Evolutionary conservation across 2,113 vertebrate genomes (phyloP).

Genomic region (Callopanchax toddi): DNA sequence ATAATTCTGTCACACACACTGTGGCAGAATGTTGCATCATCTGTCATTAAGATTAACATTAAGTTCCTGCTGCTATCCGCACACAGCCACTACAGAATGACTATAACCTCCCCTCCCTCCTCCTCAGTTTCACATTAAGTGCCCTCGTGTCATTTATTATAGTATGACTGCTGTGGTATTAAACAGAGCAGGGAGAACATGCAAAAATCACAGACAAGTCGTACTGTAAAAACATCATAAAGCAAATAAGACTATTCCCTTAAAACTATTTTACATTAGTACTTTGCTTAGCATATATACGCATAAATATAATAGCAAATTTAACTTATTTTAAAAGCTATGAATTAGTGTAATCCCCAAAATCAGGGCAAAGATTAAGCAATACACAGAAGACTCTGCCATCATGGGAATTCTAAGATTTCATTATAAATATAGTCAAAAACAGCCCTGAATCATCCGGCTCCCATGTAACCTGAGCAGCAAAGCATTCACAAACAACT

Average conservation of each 20-base stretch:
- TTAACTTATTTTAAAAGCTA: background rate
- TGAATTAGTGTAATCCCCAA: background rate
- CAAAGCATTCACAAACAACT: conserved; percentile 35
- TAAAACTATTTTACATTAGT: too few species aligned
- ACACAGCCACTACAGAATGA: conserved; percentile 23
- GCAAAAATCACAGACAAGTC: conserved; percentile 6
- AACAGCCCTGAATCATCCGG: conserved; percentile 35
- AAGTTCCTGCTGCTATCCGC: conserved; percentile 47
- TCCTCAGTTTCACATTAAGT: conserved; percentile 45
- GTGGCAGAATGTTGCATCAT: conserved; percentile 53
- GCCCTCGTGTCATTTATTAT: conserved; percentile 45
- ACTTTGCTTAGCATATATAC: background rate
- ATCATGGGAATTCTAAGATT: conserved; percentile 14
- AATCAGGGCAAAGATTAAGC: conserved; percentile 1
- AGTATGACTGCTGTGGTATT: conserved; percentile 6
- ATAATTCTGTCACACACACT: conserved; percentile 67
- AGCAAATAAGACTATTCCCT: background rate
- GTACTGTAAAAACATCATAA: background rate
- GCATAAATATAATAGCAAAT: background rate
- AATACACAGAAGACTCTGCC: conserved; percentile 1
- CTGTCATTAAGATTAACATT: conserved; percentile 74
- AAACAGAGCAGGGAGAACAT: conserved; percentile 12
- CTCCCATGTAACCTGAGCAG: conserved; percentile 54
- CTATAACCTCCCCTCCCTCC: conserved; percentile 13
- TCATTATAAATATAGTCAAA: conserved; percentile 26